These are phyloP conservation scores for Australoheros facetus DNA, from an alignment of 2,797 vertebrate genomes.

Conservation along the genomic window DNA sequence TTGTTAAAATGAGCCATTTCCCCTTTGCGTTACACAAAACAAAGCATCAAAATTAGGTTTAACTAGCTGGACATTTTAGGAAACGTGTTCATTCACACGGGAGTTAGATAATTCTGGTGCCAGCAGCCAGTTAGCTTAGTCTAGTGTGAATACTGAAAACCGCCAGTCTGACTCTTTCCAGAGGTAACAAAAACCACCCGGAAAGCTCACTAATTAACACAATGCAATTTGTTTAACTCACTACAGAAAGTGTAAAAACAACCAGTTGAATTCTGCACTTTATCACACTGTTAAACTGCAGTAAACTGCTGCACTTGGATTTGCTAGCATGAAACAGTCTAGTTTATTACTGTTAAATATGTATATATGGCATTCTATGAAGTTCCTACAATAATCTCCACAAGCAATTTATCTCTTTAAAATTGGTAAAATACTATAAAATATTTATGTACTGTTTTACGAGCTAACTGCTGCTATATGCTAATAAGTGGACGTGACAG, in stretches of 20 bases:
- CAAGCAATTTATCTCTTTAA: too few species aligned
- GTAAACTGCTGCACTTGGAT: background rate
- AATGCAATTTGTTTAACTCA: constrained; percentile 3
- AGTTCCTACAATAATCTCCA: background rate
- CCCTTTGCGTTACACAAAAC: constrained; percentile 38
- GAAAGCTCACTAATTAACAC: background rate
- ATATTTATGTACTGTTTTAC: background rate
- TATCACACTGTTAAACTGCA: background rate
- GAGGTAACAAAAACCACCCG: background rate
- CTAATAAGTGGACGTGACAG: background rate
- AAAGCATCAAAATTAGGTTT: constrained; percentile 10
- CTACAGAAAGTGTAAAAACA: background rate
- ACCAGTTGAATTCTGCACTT: background rate
- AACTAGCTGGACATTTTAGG: background rate
- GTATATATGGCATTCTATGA: background rate
- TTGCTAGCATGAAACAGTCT: background rate
- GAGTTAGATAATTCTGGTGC: background rate
- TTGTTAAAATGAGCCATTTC: constrained; percentile 58
- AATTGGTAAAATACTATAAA: background rate
- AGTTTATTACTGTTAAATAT: background rate
- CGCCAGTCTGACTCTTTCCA: background rate
- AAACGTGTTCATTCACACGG: background rate
- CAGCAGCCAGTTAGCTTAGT: constrained; percentile 3
- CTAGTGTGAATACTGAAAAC: background rate
- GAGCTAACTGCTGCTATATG: background rate